Conservation (phyloP, 1,140 invertebrate genomes). For the Elymnias hypermnestra region DNA sequence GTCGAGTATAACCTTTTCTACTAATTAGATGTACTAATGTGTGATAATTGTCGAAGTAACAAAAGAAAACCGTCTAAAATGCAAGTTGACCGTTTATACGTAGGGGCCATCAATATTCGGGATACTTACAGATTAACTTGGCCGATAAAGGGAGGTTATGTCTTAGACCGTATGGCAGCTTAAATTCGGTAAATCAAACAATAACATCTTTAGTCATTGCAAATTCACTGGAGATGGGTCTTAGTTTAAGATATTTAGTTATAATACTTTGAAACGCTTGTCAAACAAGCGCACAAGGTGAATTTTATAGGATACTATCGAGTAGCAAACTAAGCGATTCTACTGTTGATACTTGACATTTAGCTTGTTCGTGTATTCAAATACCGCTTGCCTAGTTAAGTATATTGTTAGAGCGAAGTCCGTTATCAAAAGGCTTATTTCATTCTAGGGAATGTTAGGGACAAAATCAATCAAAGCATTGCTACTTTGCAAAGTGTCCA, state of each 20-base stretch:
- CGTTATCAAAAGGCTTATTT: background rate
- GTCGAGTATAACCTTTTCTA: too few relatives aligned
- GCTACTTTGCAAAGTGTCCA: background rate
- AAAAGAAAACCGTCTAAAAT: too few relatives aligned
- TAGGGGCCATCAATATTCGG: too few relatives aligned
- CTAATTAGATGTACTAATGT: too few relatives aligned
- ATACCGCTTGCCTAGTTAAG: slow-evolving; percentile 13
- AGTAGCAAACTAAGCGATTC: slow-evolving; percentile 16
- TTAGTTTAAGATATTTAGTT: slow-evolving; percentile 18
- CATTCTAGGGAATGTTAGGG: too few relatives aligned
- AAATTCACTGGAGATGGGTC: slow-evolving; percentile 14
- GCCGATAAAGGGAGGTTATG: too few relatives aligned
- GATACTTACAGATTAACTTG: too few relatives aligned
- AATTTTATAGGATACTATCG: slow-evolving; percentile 28
- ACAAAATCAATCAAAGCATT: background rate
- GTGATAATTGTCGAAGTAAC: too few relatives aligned
- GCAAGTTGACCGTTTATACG: too few relatives aligned
- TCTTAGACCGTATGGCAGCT: too few relatives aligned
- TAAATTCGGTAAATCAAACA: too few relatives aligned
- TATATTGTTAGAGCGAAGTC: too few relatives aligned
- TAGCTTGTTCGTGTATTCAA: slow-evolving; percentile 15
- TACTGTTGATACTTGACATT: slow-evolving; percentile 12
- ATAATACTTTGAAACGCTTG: slow-evolving; percentile 55
- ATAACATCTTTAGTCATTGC: background rate
- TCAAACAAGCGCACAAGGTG: slow-evolving; percentile 66